Percentiles rank a stretch among this genome's conserved stretches.
Evolutionary conservation across 2,888 invertebrate species (phyloP).

Genomic region (Cantharis rustica): DNA sequence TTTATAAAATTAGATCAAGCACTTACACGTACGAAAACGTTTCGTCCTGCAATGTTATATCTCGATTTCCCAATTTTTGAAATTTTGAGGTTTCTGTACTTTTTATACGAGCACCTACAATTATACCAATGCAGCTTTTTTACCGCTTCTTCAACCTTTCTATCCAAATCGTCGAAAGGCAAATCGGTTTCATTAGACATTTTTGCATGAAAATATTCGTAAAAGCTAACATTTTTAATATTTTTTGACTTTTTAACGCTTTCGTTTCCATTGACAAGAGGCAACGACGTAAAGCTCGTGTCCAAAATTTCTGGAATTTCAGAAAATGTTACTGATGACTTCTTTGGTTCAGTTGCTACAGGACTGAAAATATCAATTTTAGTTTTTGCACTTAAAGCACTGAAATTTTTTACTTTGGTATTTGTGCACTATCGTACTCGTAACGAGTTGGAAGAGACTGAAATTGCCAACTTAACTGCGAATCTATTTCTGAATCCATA

Average conservation of each 20-base stretch:
- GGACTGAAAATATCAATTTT: background rate
- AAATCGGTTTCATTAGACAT: slow-evolving; percentile 14
- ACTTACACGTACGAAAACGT: slow-evolving; percentile 85
- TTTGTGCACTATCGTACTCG: slow-evolving; percentile 58
- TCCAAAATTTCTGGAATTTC: background rate
- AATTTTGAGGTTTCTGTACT: slow-evolving; percentile 75
- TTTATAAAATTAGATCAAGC: background rate
- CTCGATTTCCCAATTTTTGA: slow-evolving; percentile 85
- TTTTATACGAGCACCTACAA: slow-evolving; percentile 73
- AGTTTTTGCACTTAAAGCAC: background rate
- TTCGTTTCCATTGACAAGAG: background rate
- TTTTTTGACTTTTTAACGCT: slow-evolving; percentile 3
- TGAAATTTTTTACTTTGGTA: slow-evolving; percentile 56
- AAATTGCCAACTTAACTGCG: slow-evolving; percentile 72
- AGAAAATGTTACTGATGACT: slow-evolving; percentile 4
- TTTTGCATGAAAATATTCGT: slow-evolving; percentile 10
- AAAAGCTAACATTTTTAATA: slow-evolving; percentile 15
- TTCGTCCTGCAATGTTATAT: slow-evolving; percentile 84
- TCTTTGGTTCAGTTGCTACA: background rate
- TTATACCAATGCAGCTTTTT: slow-evolving; percentile 72
- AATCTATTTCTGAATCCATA: slow-evolving; percentile 67
- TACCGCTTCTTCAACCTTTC: slow-evolving; percentile 72
- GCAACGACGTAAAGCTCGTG: slow-evolving; percentile 1
- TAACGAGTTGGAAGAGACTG: slow-evolving; percentile 58
- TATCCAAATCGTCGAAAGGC: slow-evolving; percentile 65